These are phyloP conservation scores for Drosophila sulfurigaster DNA, from an alignment of 1,140 invertebrate species.

Conservation along the genomic window DNA sequence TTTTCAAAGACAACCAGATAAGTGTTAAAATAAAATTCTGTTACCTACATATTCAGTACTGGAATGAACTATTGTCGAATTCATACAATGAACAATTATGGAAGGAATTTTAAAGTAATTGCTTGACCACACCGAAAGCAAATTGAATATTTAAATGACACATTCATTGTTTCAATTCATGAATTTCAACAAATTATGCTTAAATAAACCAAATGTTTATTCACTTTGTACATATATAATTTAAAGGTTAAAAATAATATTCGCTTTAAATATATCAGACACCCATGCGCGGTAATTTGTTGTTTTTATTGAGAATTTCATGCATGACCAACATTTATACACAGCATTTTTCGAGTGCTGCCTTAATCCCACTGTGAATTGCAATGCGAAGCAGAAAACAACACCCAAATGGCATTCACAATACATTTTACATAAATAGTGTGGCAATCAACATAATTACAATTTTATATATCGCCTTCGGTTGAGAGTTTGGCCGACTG, in stretches of 20 bases:
- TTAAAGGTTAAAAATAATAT: conserved; percentile 11
- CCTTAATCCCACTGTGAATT: conserved; percentile 53
- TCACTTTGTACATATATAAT: not conserved
- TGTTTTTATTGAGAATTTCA: conserved; percentile 66
- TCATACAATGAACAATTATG: not conserved
- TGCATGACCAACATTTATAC: conserved; percentile 46
- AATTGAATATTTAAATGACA: not conserved
- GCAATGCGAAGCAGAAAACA: conserved; percentile 30
- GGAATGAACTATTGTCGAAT: not conserved
- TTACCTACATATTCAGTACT: not conserved
- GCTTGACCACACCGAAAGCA: not conserved
- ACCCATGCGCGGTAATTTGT: conserved; percentile 23
- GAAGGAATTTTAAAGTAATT: not conserved
- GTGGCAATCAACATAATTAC: conserved; percentile 66
- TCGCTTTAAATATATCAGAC: conserved; percentile 40
- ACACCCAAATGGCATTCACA: conserved; percentile 35
- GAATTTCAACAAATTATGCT: not conserved
- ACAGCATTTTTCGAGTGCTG: conserved; percentile 8
- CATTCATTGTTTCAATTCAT: not conserved
- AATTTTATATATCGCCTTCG: conserved; percentile 20
- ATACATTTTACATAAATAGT: conserved; percentile 50
- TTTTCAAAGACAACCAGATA: conserved; percentile 17
- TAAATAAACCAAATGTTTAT: not conserved
- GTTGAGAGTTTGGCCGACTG: not conserved
- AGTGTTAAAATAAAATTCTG: not conserved